Conservation (phyloP, 2,888 invertebrate species). For the Cheiracanthium punctorium region DNA sequence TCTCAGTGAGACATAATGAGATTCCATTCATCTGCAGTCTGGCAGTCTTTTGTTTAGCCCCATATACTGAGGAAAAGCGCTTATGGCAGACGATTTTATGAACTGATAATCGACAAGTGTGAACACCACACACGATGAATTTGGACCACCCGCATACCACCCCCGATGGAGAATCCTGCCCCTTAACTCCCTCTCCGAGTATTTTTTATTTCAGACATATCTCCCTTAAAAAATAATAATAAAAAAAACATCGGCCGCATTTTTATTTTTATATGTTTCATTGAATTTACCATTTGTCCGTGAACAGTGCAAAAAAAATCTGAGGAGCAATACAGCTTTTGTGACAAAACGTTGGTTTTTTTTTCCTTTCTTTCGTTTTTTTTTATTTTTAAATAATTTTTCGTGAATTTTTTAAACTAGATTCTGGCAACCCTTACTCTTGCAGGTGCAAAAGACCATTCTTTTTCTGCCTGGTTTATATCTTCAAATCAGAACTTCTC, state of each 20-base stretch:
- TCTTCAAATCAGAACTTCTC: too few species aligned
- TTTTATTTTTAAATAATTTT: too few species aligned
- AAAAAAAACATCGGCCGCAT: background rate
- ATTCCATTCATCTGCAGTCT: background rate
- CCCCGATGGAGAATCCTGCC: slow-evolving; percentile 27
- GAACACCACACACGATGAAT: slow-evolving; percentile 55
- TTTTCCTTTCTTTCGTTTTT: background rate
- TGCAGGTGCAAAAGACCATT: background rate
- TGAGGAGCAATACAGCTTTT: background rate
- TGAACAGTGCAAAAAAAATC: background rate
- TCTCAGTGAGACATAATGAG: background rate
- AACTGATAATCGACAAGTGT: slow-evolving; percentile 44
- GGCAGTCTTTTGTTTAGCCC: background rate
- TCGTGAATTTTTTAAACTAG: too few species aligned
- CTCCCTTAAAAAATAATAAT: background rate
- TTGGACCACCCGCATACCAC: slow-evolving; percentile 61
- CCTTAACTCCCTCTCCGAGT: background rate
- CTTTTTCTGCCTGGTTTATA: too few species aligned
- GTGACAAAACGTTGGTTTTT: background rate
- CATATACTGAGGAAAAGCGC: background rate
- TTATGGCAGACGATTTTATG: slow-evolving; percentile 31
- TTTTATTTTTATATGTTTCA: background rate
- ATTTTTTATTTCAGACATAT: background rate
- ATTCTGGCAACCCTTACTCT: slow-evolving; percentile 5
- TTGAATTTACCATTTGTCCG: background rate